Evolutionary conservation across 2,888 invertebrate genomes (phyloP).

Genomic region (Osmoderma eremita): DNA sequence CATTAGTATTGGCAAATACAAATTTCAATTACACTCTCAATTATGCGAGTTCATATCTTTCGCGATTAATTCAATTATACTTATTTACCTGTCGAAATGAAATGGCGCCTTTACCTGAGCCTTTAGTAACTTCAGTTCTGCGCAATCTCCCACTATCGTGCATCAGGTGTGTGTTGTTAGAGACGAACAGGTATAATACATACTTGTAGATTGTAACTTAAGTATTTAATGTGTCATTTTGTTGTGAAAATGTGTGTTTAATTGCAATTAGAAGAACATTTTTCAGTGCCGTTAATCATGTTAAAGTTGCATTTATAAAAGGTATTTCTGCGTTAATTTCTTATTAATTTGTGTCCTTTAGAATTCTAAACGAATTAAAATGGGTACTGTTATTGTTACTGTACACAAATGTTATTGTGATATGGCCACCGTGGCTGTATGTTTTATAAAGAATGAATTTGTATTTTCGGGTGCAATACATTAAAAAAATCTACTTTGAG

Average conservation of each 20-base stretch:
- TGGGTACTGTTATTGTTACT: conserved; percentile 53
- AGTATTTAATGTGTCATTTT: conserved; percentile 42
- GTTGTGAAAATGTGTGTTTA: conserved; percentile 40
- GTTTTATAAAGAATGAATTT: not conserved
- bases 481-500: not conserved
- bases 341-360: conserved; percentile 8
- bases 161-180: conserved; percentile 38
- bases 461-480: too few relatives aligned
- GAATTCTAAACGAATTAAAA: conserved; percentile 32
- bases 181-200: conserved; percentile 42
- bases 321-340: conserved; percentile 19
- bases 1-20: too few relatives aligned
- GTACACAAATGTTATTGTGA: conserved; percentile 54
- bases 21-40: too few relatives aligned
- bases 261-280: conserved; percentile 3
- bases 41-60: too few relatives aligned
- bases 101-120: conserved; percentile 32
- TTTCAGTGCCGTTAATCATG: conserved; percentile 23
- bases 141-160: conserved; percentile 39
- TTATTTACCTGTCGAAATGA: conserved; percentile 34
- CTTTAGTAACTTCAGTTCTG: conserved; percentile 24
- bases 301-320: conserved; percentile 14
- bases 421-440: conserved; percentile 59
- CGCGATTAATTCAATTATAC: conserved; percentile 14
- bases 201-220: conserved; percentile 40